Percentiles rank a stretch among this genome's conserved stretches.
Conservation (phyloP, 2,797 vertebrate species). For the Spheniscus humboldti region DNA sequence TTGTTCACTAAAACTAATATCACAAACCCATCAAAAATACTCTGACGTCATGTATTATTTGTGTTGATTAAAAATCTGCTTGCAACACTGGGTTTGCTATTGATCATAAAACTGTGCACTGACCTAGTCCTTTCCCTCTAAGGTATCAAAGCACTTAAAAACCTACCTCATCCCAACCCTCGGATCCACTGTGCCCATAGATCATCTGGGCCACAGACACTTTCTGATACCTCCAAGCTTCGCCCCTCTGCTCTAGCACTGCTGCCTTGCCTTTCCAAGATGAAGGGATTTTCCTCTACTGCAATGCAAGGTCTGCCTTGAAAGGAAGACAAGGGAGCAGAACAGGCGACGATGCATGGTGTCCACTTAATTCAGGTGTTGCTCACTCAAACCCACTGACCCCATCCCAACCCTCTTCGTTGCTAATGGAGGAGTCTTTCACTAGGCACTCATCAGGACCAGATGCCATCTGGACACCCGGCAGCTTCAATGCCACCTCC, state of each 20-base stretch:
- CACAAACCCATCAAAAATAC: not conserved
- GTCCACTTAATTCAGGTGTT: not conserved
- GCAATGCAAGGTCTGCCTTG: not conserved
- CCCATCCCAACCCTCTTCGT: not conserved
- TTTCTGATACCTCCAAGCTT: not conserved
- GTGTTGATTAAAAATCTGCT: not conserved
- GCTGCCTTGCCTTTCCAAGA: not conserved
- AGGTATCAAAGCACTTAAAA: not conserved
- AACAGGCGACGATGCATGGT: not conserved
- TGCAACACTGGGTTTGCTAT: not conserved
- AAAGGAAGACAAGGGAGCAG: not conserved
- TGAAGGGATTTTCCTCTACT: not conserved
- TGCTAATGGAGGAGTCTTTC: not conserved
- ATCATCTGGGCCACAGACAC: not conserved
- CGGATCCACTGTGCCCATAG: not conserved
- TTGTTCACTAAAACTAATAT: not conserved
- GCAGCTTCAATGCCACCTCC: not conserved
- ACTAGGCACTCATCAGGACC: not conserved
- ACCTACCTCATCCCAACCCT: not conserved
- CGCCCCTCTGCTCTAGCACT: not conserved
- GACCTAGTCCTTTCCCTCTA: not conserved
- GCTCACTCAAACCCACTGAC: not conserved
- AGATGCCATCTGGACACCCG: not conserved
- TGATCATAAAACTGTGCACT: not conserved
- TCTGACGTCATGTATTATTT: not conserved